Base-by-base conservation (phyloP, 2,888 invertebrate species). In the Amiota communis region DNA sequence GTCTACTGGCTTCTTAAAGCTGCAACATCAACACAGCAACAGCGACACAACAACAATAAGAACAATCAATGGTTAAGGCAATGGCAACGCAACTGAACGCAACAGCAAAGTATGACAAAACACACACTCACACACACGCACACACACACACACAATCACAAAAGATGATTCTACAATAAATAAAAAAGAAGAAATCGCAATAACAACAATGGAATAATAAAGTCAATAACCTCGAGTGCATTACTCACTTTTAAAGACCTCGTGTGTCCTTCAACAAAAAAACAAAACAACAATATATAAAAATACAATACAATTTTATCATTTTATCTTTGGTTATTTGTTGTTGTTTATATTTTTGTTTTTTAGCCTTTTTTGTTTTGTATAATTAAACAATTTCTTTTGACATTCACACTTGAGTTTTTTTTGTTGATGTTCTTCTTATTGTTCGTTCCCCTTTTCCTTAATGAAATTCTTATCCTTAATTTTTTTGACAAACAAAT, bases 181-280 rank as follows among this genome's bases (percentile, higher is more conserved):
- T 51, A 36, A 36, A 36, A 36, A 68, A 63, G 56, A 70, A 72
- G 17, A 67, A 69, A 59, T 53, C 36, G 17, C 47, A 70, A 70
- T 36, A 59, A 70, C 75, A 73, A 75, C 74, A 65, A 56, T 61
- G 72, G 56, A 47, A 48, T 65, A 17, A 9, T n/a, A n/a, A 78
- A 86, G 87, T 87, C 87, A 87, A 87, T 79, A 86, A 87, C 87
- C 87, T 87, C 78, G 75, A 81, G 84, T 84, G 84, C 87, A 87
- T 87, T 87, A 87, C 87, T 87, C 88, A 87, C 85, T 87, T 86
- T 87, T 82, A 80, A 86, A 87, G 88, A 87, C 86, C 80, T 86
- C 85, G 84, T 87, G 87, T 87, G 87, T 87, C 87, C 87, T 87
- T 87, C 87, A 87, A 87, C 84, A 80, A 87, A 87, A 87, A 68